Evolutionary conservation across 2,888 invertebrate genomes (phyloP), one percentile per base, ranked within the genome.

Genomic region (Idaea biselata): DNA sequence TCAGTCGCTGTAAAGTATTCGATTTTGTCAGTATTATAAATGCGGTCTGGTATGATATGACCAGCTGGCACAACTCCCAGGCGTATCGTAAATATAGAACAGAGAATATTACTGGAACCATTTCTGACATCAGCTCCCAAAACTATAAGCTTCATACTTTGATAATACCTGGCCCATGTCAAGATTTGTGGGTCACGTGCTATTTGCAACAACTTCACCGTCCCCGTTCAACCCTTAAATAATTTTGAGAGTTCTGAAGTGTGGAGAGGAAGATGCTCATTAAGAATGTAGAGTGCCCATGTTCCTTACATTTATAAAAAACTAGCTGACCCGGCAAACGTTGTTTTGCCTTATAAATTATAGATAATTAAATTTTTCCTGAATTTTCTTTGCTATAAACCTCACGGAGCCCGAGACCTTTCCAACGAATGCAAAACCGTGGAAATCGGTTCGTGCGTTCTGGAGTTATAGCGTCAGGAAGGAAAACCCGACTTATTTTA

Each of bases 1-100:
- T 60, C 1, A 33, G 58, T 63, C 56, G 55, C 64, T 68, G 63
- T 63, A 63, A 75, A 70, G 72, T 62, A 64, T 70, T 66, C 60
- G 68, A 64, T 72, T 69, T 73, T 71, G 67, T 68, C 67, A 66
- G 70, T 72, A 73, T 63, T 70, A 75, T 71, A 75, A 74, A 75
- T 73, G 67, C 68, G 67, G 69, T 72, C 72, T 67, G 69, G 76
- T 77, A 72, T 77, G 69, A 77, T 77, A 72, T 77, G 79, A 82
- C 81, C 81, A 80, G 79, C 87, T 89, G 89, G 89, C 89, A 89
- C 77, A 74, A 72, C 79, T 89, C 89, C 88, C 88, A 82, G 80
- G 75, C 77, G 74, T 74, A 79, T 79, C 78, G 79, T 85, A 87
- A 86, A 86, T 86, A 84, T 89, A 88, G 86, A 86, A 80, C 81